Evolutionary conservation across 2,113 vertebrate species (phyloP), one percentile per base, ranked within the genome.

Genomic region (Taurulus bubalis): DNA sequence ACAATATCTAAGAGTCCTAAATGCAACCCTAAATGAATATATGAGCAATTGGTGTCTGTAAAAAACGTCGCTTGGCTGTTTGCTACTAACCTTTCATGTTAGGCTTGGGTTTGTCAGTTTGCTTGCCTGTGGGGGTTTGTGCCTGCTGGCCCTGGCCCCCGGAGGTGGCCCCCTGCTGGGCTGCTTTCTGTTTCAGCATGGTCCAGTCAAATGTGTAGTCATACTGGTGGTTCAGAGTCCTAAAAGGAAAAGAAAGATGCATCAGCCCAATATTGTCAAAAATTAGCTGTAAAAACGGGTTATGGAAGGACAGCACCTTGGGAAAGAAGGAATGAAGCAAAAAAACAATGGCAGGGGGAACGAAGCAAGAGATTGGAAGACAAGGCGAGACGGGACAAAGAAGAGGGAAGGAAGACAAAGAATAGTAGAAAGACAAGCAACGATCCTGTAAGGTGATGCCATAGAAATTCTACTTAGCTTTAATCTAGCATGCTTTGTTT

Each of bases 91-190:
- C 98, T 99, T 99, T 99, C 97, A 99, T 97, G 97, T 99, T 99
- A 99, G 97, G 98, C 98, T 99, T 99, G 98, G 98, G 96, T 99
- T 99, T 99, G 97, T 99, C 98, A 98, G 97, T 98, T 99, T 99
- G 98, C 98, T 99, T 99, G 98, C 98, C 98, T 99, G 98, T 99
- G 96, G 98, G 98, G 96, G 98, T 99, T 97, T 98, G 97, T 96
- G 97, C 97, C 96, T 97, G 98, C 90, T 98, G 98, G 95, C 97
- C 97, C 95, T 98, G 98, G 95, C 97, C 97, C 97, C 97, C 99
- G 93, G 98, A 97, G 93, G 98, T 97, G 93, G 98, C 98, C 82
- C 98, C 98, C 94, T 99, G 98, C 92, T 99, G 98, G 90, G 98
- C 98, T 91, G 98, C 98, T 97, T 99, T 99, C 96, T 99, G 98